A percentile compares a stretch with the other conserved stretches of the same genome.
These are phyloP conservation scores for Ciconia maguari DNA, from an alignment of 2,113 vertebrate species.

Conservation along the genomic window DNA sequence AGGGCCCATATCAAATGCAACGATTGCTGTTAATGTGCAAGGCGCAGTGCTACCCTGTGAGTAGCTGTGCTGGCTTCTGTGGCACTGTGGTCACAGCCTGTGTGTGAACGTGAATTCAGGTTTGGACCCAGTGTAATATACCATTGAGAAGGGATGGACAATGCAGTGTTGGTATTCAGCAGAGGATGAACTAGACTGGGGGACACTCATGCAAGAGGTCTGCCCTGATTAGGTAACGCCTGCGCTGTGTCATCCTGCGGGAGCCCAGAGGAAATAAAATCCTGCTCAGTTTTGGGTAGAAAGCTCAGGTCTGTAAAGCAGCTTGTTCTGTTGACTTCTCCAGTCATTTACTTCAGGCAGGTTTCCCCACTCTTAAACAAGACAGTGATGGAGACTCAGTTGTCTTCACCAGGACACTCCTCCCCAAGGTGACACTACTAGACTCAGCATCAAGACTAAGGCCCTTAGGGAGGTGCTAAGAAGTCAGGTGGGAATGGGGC, in stretches of 20 bases:
- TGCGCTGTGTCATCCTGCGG: neutral
- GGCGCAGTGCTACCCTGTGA: neutral
- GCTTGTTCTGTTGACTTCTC: neutral
- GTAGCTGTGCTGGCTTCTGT: neutral
- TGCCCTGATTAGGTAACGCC: neutral
- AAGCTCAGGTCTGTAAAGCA: neutral
- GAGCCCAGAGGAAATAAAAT: neutral
- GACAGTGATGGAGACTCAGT: neutral
- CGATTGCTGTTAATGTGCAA: neutral
- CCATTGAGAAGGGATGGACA: fast-evolving
- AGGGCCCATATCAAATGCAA: neutral
- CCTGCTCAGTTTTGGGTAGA: neutral
- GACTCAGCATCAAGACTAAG: neutral
- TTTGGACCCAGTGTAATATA: neutral
- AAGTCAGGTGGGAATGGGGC: neutral
- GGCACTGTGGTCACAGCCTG: neutral
- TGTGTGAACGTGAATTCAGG: neutral
- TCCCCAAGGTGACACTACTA: neutral
- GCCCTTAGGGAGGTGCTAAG: neutral
- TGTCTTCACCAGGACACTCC: neutral
- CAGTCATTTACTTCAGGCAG: neutral
- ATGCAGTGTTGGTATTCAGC: neutral
- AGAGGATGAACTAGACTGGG: neutral
- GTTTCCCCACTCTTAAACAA: neutral
- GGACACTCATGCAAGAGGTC: neutral